A percentile compares a stretch with the other conserved stretches of the same genome.
phyloP scores from a whole-genome alignment of 2,113 vertebrate species.

The Semicossyphus pulcher region DNA sequence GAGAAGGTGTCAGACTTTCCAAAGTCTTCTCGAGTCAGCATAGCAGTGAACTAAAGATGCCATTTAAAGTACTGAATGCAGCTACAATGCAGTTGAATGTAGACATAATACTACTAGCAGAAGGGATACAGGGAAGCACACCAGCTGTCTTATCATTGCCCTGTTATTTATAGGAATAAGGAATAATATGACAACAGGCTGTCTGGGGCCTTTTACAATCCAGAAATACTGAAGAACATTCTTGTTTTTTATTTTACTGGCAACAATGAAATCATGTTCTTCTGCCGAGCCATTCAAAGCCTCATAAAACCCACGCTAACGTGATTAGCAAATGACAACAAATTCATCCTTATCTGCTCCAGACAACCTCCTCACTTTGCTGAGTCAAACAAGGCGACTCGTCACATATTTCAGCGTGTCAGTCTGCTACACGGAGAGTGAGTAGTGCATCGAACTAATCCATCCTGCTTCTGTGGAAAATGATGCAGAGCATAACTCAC shows the following conservation, averaged over 20 bases:
- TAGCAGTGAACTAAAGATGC: too few relatives aligned
- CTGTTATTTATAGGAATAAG: neutral
- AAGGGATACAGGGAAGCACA: neutral
- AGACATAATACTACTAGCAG: neutral
- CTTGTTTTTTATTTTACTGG: constrained; percentile 10
- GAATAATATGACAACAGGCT: neutral
- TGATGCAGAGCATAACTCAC: constrained; percentile 70
- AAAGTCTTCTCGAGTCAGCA: too few relatives aligned
- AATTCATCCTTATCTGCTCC: constrained; percentile 47
- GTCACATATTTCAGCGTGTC: constrained; percentile 42
- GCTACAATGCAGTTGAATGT: neutral
- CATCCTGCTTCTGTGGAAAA: constrained; percentile 64
- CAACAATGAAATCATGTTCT: constrained; percentile 22
- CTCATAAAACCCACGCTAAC: constrained; percentile 45
- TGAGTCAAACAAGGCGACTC: constrained; percentile 50
- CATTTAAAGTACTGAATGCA: too few relatives aligned
- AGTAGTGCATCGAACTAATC: constrained; percentile 61
- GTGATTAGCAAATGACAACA: constrained; percentile 47
- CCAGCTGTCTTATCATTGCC: neutral
- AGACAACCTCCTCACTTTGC: constrained; percentile 41
- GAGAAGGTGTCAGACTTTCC: too few relatives aligned
- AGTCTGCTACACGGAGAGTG: constrained; percentile 21
- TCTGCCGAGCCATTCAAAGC: constrained; percentile 31
- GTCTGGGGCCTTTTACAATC: neutral
- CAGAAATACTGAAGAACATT: neutral